Evolutionary conservation across 2,797 vertebrate species (phyloP).

Genomic region (Poecilia wingei): DNA sequence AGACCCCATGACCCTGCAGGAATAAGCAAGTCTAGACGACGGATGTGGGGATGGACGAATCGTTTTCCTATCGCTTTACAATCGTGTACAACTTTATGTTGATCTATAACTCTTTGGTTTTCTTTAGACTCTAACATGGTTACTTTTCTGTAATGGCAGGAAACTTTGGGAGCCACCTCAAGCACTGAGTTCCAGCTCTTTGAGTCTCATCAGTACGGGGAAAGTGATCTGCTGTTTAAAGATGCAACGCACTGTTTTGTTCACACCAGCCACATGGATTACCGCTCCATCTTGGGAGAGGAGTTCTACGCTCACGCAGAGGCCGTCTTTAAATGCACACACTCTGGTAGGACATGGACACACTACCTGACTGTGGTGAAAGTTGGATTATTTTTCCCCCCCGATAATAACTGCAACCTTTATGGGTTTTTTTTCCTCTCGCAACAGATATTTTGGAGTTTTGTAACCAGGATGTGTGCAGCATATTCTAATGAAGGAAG

Average conservation of each 20-base stretch:
- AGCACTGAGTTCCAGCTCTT: conserved; percentile 85
- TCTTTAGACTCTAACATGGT: background rate
- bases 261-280: conserved; percentile 83
- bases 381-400: background rate
- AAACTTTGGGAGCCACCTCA: conserved; percentile 75
- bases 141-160: conserved; percentile 67
- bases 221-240: conserved; percentile 91
- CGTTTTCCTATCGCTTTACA: background rate
- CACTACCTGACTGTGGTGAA: background rate
- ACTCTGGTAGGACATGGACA: conserved; percentile 78
- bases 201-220: conserved; percentile 84
- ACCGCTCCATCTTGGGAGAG: conserved; percentile 84
- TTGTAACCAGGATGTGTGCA: conserved; percentile 88
- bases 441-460: conserved; percentile 87
- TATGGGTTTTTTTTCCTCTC: conserved; percentile 17
- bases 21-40: background rate
- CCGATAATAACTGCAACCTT: background rate
- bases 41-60: background rate
- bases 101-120: no score
- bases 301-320: conserved; percentile 82
- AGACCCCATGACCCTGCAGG: background rate
- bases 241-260: conserved; percentile 85
- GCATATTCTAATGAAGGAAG: conserved; percentile 71
- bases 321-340: conserved; percentile 87
- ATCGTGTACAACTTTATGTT: no score